Conservation (phyloP, 2,113 vertebrate species). For the Neolamprologus sp. region DNA sequence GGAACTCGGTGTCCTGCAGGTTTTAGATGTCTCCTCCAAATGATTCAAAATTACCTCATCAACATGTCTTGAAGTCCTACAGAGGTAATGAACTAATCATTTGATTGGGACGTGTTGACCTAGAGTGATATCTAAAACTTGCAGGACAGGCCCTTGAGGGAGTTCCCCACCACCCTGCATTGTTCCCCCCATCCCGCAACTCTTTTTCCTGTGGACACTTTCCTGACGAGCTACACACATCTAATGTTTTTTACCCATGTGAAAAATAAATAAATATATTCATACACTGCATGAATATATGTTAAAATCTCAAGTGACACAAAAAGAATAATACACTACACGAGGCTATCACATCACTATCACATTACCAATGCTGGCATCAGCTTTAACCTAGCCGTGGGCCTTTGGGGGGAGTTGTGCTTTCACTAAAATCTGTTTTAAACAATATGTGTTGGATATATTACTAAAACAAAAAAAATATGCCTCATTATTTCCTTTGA, state of each 20-base stretch:
- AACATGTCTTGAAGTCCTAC: background rate
- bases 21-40: background rate
- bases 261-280: background rate
- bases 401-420: background rate
- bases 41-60: background rate
- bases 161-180: background rate
- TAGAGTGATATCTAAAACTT: background rate
- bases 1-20: background rate
- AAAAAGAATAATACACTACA: background rate
- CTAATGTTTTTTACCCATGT: background rate
- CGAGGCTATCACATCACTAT: fast-evolving
- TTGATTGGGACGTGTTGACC: background rate
- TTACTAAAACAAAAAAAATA: background rate
- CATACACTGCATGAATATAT: background rate
- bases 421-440: background rate
- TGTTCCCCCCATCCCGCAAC: background rate
- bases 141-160: background rate
- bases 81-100: background rate
- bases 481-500: background rate
- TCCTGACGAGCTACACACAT: background rate
- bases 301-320: background rate
- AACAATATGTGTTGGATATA: background rate
- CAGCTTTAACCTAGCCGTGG: background rate
- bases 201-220: background rate
- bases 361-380: background rate